Evolutionary conservation across 2,888 invertebrate species (phyloP).

Genomic region (Eledone cirrhosa): DNA sequence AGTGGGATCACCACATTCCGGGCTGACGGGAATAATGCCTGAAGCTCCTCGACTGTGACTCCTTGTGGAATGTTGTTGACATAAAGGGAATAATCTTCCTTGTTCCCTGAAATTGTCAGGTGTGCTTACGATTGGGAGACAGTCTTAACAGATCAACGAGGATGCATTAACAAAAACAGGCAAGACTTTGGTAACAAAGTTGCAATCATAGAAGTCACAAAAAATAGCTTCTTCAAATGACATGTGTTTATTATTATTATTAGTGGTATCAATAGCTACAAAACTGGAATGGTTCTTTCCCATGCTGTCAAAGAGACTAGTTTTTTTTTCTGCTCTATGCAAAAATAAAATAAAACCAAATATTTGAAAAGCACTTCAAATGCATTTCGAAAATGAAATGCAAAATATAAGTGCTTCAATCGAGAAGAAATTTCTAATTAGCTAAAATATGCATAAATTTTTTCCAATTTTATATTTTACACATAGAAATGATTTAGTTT

Average conservation of each 20-base stretch:
- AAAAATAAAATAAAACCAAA: too few relatives aligned
- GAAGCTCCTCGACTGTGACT: conserved; percentile 27
- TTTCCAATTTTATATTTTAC: too few relatives aligned
- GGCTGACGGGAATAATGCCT: conserved; percentile 28
- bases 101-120: conserved; percentile 28
- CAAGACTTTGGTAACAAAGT: background rate
- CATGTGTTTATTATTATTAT: too few relatives aligned
- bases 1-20: conserved; percentile 27
- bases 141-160: conserved; percentile 20
- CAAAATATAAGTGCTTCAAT: too few relatives aligned
- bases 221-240: background rate
- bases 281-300: conserved; percentile 24
- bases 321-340: background rate
- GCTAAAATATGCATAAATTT: too few relatives aligned
- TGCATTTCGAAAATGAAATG: too few relatives aligned
- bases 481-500: too few relatives aligned
- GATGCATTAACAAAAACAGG: conserved; percentile 22
- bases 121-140: conserved; percentile 26
- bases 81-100: conserved; percentile 28
- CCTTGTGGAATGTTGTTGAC: conserved; percentile 29
- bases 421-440: too few relatives aligned
- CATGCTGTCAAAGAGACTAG: background rate
- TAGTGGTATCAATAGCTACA: conserved; percentile 15
- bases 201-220: background rate
- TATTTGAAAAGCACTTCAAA: too few relatives aligned